A percentile compares a stretch with the other conserved stretches of the same genome.
Evolutionary conservation across 2,797 vertebrate species (phyloP).

Genomic region (Melopsittacus undulatus): DNA sequence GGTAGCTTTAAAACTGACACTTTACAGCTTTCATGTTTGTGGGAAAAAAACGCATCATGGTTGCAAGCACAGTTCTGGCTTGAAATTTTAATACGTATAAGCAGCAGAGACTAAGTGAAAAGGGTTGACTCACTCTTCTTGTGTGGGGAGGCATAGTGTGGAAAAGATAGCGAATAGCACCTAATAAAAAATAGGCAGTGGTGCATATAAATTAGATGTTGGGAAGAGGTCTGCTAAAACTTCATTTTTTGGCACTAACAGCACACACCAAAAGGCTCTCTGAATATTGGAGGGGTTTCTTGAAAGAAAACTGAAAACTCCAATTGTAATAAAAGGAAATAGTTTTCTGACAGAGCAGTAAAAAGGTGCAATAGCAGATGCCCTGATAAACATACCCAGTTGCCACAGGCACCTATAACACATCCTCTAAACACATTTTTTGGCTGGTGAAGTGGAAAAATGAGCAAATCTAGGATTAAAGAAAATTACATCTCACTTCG

Average conservation of each 20-base stretch:
- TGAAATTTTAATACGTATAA: background rate
- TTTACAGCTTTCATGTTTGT: background rate
- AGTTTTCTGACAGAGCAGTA: slow-evolving; percentile 53
- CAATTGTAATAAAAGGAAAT: slow-evolving; percentile 32
- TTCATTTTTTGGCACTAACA: slow-evolving; percentile 27
- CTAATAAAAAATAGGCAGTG: slow-evolving; percentile 57
- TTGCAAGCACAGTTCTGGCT: background rate
- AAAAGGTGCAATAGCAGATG: slow-evolving; percentile 41
- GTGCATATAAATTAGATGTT: slow-evolving; percentile 35
- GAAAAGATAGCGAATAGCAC: slow-evolving; percentile 65
- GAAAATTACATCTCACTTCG: background rate
- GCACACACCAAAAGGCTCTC: background rate
- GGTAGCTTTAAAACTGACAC: background rate
- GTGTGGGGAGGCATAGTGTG: slow-evolving; percentile 28
- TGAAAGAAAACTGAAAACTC: slow-evolving; percentile 43
- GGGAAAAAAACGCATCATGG: background rate
- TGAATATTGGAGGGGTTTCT: slow-evolving; percentile 33
- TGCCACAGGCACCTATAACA: slow-evolving; percentile 1
- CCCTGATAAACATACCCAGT: slow-evolving; percentile 30
- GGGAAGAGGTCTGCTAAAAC: slow-evolving; percentile 34
- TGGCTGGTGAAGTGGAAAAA: slow-evolving; percentile 44
- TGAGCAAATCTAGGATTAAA: slow-evolving; percentile 31
- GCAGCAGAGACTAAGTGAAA: slow-evolving; percentile 11
- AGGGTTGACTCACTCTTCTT: slow-evolving; percentile 51
- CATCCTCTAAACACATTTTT: background rate